A percentile compares a stretch with the other conserved stretches of the same genome.
These are phyloP conservation scores for Augochlora pura DNA, from an alignment of 1,140 invertebrate genomes.

Conservation along the genomic window DNA sequence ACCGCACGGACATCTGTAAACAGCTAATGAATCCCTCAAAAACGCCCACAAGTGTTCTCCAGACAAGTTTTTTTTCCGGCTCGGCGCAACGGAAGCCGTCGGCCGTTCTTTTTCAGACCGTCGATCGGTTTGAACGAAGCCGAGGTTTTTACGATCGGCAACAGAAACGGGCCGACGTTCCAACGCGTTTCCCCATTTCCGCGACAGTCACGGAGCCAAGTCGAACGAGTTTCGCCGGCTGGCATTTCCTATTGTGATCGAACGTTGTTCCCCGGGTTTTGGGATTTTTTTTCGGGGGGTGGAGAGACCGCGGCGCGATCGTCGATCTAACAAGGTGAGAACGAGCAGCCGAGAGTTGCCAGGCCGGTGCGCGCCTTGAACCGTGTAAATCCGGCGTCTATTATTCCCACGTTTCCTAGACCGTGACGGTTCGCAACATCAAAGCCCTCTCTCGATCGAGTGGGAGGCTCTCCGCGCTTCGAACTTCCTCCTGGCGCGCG, in stretches of 20 bases:
- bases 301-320: background rate
- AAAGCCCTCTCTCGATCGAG: conserved; percentile 33
- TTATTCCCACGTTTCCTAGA: conserved; percentile 55
- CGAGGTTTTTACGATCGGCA: conserved; percentile 3
- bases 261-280: conserved; percentile 20
- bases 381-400: conserved; percentile 45
- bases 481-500: background rate
- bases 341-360: conserved; percentile 10
- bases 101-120: background rate
- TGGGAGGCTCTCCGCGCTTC: background rate
- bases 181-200: no score
- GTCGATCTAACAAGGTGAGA: conserved; percentile 38
- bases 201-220: no score
- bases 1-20: no score
- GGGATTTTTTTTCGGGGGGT: background rate
- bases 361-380: conserved; percentile 24
- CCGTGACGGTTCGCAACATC: conserved; percentile 41
- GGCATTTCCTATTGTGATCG: no score
- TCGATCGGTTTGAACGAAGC: conserved; percentile 2
- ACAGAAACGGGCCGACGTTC: no score
- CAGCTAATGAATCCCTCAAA: no score
- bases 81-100: background rate
- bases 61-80: no score
- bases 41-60: no score
- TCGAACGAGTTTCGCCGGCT: no score